Conservation (phyloP, 2,888 invertebrate species). For the Heliothis peltigera region DNA sequence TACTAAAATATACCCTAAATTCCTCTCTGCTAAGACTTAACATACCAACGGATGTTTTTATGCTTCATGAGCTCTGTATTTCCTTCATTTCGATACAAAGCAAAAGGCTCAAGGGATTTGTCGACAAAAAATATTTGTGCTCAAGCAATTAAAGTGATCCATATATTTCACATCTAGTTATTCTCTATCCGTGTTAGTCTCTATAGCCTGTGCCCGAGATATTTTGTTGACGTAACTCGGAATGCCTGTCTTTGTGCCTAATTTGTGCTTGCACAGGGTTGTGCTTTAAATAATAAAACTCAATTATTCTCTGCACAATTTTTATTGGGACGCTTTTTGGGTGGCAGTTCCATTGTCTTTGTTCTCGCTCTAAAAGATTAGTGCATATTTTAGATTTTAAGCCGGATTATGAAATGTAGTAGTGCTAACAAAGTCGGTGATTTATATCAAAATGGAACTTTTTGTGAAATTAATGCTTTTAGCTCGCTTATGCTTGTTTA, state of each 20-base stretch:
- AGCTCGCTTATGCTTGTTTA: too few species aligned
- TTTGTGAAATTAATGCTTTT: too few species aligned
- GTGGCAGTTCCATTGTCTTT: neutral
- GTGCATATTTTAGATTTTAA: constrained; percentile 1
- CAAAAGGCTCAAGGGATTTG: neutral
- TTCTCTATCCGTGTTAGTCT: constrained; percentile 40
- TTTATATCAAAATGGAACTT: neutral
- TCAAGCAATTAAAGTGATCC: neutral
- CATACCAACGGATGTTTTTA: too few species aligned
- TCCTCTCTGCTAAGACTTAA: too few species aligned
- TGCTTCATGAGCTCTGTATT: too few species aligned
- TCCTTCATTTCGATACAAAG: neutral
- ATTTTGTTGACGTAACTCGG: constrained; percentile 66
- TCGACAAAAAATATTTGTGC: neutral
- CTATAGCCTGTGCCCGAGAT: constrained; percentile 58
- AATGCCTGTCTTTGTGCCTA: constrained; percentile 65
- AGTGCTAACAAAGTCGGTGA: neutral
- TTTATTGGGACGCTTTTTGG: neutral
- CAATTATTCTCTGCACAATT: constrained; percentile 37
- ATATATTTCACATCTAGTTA: constrained; percentile 41
- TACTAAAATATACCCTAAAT: too few species aligned
- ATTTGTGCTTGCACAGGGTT: constrained; percentile 67
- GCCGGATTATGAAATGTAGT: neutral
- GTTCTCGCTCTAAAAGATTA: neutral
- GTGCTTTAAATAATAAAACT: constrained; percentile 62